These are phyloP conservation scores for Sycophila sp. DNA, from an alignment of 1,140 invertebrate genomes.

Conservation along the genomic window DNA sequence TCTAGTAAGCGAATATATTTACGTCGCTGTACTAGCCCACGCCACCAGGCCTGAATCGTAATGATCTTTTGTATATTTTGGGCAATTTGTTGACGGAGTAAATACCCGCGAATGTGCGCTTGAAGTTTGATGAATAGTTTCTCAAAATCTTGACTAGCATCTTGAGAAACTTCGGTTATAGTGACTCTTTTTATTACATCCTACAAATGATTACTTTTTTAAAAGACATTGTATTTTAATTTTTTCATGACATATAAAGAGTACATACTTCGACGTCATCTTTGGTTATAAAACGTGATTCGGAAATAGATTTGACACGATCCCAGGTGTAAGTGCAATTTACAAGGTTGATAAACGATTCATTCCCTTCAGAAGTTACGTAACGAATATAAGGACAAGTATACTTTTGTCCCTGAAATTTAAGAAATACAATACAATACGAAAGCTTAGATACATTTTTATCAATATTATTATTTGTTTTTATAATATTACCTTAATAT, in stretches of 20 bases:
- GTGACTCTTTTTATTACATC: constrained; percentile 63
- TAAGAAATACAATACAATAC: background rate
- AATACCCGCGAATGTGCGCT: constrained; percentile 72
- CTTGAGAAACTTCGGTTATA: constrained; percentile 51
- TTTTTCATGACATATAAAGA: background rate
- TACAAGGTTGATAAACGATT: constrained; percentile 59
- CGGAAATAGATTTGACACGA: constrained; percentile 47
- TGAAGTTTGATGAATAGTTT: constrained; percentile 69
- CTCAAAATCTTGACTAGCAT: constrained; percentile 42
- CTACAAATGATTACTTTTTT: constrained; percentile 32
- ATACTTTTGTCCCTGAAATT: constrained; percentile 47
- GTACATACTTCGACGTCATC: constrained; percentile 54
- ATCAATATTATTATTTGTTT: background rate
- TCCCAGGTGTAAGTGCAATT: constrained; percentile 59
- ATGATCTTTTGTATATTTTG: constrained; percentile 69
- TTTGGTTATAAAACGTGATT: constrained; percentile 51
- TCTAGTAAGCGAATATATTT: constrained; percentile 65
- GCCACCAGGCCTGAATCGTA: constrained; percentile 78
- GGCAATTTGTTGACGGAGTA: constrained; percentile 68
- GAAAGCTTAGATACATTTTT: constrained; percentile 12
- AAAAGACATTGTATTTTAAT: background rate
- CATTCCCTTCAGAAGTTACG: constrained; percentile 48
- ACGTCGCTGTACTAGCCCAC: constrained; percentile 65
- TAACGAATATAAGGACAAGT: constrained; percentile 52
- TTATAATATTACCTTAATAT: constrained; percentile 44